phyloP scores from a whole-genome alignment of 2,113 vertebrate species.

The Eulemur macaco region DNA sequence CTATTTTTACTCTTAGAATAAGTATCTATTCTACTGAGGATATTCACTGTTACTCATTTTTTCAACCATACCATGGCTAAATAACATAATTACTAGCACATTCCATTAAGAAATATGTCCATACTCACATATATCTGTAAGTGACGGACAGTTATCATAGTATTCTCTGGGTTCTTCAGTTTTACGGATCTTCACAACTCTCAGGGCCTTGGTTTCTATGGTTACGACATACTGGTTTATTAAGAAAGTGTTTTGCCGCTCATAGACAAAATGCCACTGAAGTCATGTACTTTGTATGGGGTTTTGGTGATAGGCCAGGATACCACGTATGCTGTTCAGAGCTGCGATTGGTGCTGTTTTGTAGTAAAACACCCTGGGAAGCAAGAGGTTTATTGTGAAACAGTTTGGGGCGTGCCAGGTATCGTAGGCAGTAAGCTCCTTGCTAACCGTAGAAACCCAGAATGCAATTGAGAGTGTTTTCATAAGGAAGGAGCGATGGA shows the following conservation, averaged over 20 bases:
- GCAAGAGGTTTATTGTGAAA: neutral
- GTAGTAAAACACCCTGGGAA: neutral
- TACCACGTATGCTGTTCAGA: neutral
- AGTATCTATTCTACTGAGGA: neutral
- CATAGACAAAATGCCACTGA: neutral
- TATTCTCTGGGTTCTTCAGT: neutral
- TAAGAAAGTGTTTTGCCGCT: neutral
- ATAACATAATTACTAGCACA: neutral
- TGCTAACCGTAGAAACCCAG: neutral
- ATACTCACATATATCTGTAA: neutral
- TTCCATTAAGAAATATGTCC: neutral
- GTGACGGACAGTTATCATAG: neutral
- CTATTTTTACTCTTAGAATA: slow-evolving; percentile 33
- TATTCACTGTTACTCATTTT: neutral
- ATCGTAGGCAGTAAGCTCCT: neutral
- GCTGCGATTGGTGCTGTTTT: neutral
- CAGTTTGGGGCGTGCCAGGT: neutral
- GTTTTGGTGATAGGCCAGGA: neutral
- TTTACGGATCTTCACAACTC: neutral
- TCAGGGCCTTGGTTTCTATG: neutral
- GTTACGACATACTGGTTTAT: neutral
- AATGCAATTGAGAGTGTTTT: slow-evolving; percentile 11
- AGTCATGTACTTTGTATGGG: neutral
- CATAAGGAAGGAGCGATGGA: slow-evolving; percentile 32
- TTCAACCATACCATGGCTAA: neutral